These are phyloP conservation scores for Urophycis tenuis DNA, from an alignment of 2,797 vertebrate species.

Conservation along the genomic window DNA sequence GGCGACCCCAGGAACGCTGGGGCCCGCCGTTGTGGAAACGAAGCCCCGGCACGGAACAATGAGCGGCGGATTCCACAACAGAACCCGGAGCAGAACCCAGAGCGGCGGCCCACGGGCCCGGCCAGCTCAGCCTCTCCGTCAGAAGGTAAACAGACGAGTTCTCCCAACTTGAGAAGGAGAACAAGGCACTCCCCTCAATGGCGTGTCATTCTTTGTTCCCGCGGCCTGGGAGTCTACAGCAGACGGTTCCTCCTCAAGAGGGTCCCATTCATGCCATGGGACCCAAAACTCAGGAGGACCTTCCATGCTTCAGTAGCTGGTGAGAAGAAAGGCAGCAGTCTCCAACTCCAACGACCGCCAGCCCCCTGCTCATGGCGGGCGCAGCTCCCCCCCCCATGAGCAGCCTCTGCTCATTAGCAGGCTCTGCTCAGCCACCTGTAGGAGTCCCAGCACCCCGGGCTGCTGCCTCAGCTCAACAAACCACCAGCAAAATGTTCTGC, in stretches of 20 bases:
- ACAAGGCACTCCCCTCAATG: slow-evolving; percentile 14
- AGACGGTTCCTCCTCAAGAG: slow-evolving; percentile 40
- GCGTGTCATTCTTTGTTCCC: slow-evolving; percentile 36
- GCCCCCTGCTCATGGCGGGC: neutral
- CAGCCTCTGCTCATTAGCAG: too few relatives aligned
- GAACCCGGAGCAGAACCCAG: slow-evolving; percentile 5
- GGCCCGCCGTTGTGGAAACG: slow-evolving; percentile 30
- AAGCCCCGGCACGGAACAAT: slow-evolving; percentile 50
- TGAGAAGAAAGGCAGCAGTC: slow-evolving; percentile 33
- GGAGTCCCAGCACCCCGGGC: too few relatives aligned
- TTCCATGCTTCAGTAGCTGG: slow-evolving; percentile 52
- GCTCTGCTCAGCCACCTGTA: too few relatives aligned
- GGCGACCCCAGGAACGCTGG: slow-evolving; percentile 45
- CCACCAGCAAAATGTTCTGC: too few relatives aligned
- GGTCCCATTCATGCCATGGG: slow-evolving; percentile 51
- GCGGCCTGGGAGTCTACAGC: slow-evolving; percentile 37
- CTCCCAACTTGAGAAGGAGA: too few relatives aligned
- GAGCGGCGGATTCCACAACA: slow-evolving; percentile 46
- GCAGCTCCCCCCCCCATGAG: neutral
- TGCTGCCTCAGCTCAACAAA: too few relatives aligned
- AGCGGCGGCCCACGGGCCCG: too few relatives aligned
- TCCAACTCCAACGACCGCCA: too few relatives aligned
- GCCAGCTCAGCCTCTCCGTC: slow-evolving; percentile 26
- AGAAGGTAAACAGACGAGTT: slow-evolving; percentile 46
- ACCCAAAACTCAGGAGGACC: slow-evolving; percentile 52